phyloP scores from a whole-genome alignment of 2,113 vertebrate genomes.

The Pongo abelii region DNA sequence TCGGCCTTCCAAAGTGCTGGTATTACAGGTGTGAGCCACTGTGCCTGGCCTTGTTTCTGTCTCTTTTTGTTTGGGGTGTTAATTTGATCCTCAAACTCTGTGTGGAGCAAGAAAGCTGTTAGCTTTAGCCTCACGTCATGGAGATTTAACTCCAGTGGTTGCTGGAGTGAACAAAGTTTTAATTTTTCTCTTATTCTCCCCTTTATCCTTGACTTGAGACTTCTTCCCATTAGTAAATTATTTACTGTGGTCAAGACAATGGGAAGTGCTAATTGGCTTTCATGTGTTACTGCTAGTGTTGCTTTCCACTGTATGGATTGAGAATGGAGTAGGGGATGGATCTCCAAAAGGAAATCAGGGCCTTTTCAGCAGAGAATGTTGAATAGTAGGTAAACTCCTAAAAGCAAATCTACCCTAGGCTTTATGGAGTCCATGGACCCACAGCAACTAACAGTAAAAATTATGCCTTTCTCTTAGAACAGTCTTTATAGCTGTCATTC shows the following conservation, averaged over 20 bases:
- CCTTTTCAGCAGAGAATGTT: neutral
- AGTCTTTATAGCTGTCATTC: neutral
- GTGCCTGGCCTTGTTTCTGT: neutral
- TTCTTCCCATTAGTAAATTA: neutral
- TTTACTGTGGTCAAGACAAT: neutral
- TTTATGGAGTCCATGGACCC: neutral
- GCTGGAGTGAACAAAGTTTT: neutral
- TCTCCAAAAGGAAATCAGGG: neutral
- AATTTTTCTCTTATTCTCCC: neutral
- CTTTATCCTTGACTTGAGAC: neutral
- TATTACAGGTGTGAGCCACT: no score
- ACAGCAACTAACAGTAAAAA: neutral
- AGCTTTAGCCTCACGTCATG: neutral
- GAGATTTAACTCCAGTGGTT: neutral
- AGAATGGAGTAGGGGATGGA: neutral
- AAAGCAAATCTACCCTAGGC: neutral
- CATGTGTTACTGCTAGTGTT: neutral
- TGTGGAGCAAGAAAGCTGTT: neutral
- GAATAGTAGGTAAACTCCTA: neutral
- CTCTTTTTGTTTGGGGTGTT: neutral
- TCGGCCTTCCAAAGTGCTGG: no score
- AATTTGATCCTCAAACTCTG: neutral
- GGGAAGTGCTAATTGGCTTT: neutral
- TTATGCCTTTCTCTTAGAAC: neutral
- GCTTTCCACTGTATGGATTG: neutral